phyloP scores from a whole-genome alignment of 2,113 vertebrate species.

The Nycticorax nycticorax region DNA sequence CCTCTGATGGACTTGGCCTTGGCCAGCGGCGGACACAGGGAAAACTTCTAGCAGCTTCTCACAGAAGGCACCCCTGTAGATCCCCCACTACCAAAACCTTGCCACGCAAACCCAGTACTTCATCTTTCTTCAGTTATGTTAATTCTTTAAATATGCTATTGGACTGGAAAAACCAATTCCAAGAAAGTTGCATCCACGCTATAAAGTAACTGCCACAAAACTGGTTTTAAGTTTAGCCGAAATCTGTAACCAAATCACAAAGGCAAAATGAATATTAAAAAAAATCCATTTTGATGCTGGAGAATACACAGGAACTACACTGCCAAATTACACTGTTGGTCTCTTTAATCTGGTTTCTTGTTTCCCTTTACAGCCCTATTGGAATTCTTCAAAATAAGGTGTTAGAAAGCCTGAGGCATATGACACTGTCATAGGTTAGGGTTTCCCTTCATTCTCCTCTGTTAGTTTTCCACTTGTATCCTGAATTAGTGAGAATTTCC shows the following conservation, averaged over 20 bases:
- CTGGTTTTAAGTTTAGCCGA: not conserved
- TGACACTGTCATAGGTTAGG: not conserved
- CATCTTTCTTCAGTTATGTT: not conserved
- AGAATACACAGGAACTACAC: not conserved
- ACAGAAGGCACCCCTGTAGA: too few relatives aligned
- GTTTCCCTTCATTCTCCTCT: not conserved
- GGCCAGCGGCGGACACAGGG: too few relatives aligned
- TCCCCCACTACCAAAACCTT: too few relatives aligned
- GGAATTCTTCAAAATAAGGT: not conserved
- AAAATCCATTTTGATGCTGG: not conserved
- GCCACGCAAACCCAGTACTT: too few relatives aligned
- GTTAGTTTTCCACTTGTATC: not conserved
- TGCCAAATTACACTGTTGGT: not conserved
- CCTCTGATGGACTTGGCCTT: too few relatives aligned
- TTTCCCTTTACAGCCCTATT: not conserved
- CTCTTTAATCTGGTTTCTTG: not conserved
- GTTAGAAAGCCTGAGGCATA: not conserved
- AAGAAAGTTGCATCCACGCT: rapidly evolving
- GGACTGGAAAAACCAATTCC: not conserved
- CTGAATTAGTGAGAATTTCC: not conserved
- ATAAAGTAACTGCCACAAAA: not conserved
- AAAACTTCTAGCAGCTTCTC: too few relatives aligned
- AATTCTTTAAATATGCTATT: not conserved
- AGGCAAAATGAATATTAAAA: not conserved
- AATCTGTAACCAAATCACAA: not conserved